Evolutionary conservation across 1,140 invertebrate species (phyloP), one percentile per base, ranked within the genome.

Genomic region (Bombus fervidus): DNA sequence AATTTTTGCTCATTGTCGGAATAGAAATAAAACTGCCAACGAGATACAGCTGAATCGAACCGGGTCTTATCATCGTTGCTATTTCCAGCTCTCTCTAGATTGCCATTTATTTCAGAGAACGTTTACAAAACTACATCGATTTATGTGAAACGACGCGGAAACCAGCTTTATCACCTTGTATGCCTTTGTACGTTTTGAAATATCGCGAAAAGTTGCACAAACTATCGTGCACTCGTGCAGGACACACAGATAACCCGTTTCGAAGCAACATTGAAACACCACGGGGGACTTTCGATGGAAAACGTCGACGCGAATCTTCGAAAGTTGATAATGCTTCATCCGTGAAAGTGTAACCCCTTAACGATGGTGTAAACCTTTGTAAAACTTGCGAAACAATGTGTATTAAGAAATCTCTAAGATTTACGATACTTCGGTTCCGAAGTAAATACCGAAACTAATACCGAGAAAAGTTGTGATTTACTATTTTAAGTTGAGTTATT

Each of bases 1-100:
- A 83, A 83, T 83, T 83, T 77, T 34, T 66, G 6, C 39, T 76
- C 34, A 76, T 83, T 77, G 81, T 5, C 34, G 3, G n/a, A 41
- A 34, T 59, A 47, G 43, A 69, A 77, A 77, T 76, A 53, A 77
- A 68, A 76, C 72, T 37, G 25, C 18, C 39, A 22, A 66, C 39
- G 22, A 53, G 43, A 68, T 43, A n/a, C 39, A 22, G 3, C 18
- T 53, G 47, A 34, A 18, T 25, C 13, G 81, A 66, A 82, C 59
- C 28, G n/a, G 6, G 57, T 72, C 69, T 73, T 81, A 74, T 74
- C 71, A 9, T 62, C 68, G 15, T n/a, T 39, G 41, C 41, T 22
- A 15, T 79, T 79, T 53, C 47, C 47, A 53, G 47, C 47, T 53
- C 47, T 53, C 25, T n/a, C 28, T n/a, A 22, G 28, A 47, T 31